Percentiles rank a stretch among this genome's conserved stretches.
These are phyloP conservation scores for Sinodicranocentrus sp. DNA, from an alignment of 2,888 invertebrate genomes.

Conservation along the genomic window DNA sequence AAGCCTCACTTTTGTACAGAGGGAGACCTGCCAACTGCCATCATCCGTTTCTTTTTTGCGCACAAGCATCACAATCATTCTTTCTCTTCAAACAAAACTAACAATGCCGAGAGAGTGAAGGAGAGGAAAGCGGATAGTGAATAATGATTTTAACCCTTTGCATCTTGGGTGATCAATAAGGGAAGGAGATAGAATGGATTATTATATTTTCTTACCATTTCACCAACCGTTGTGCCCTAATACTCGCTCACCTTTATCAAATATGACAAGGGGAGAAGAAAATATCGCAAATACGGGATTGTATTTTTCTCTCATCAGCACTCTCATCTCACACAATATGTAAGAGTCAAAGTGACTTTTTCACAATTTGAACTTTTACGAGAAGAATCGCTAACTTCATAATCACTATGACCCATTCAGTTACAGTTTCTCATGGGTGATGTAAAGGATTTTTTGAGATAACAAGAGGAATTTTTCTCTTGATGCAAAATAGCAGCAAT, in stretches of 20 bases:
- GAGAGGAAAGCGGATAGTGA: conserved; percentile 11
- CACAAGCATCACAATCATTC: background rate
- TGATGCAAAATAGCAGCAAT: conserved; percentile 29
- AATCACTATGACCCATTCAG: conserved; percentile 15
- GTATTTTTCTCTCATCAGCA: background rate
- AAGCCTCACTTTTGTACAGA: conserved; percentile 12
- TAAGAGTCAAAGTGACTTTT: background rate
- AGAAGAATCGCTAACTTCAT: background rate
- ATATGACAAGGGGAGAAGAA: too few species aligned
- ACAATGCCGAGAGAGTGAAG: conserved; percentile 15
- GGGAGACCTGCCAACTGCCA: conserved; percentile 17
- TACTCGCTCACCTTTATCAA: background rate
- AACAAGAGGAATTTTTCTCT: conserved; percentile 14
- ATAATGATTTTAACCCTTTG: conserved; percentile 36
- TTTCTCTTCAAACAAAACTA: conserved; percentile 4
- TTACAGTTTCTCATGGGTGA: conserved; percentile 23
- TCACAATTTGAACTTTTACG: background rate
- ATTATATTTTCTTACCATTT: conserved; percentile 1
- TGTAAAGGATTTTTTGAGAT: conserved; percentile 21
- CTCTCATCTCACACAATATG: conserved; percentile 5
- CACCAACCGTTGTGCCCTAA: conserved; percentile 7
- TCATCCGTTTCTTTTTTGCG: conserved; percentile 33
- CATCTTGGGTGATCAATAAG: conserved; percentile 44
- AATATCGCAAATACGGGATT: conserved; percentile 15
- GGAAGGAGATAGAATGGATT: background rate